Conservation (phyloP, 2,113 vertebrate genomes). For the Regulus satrapa region DNA sequence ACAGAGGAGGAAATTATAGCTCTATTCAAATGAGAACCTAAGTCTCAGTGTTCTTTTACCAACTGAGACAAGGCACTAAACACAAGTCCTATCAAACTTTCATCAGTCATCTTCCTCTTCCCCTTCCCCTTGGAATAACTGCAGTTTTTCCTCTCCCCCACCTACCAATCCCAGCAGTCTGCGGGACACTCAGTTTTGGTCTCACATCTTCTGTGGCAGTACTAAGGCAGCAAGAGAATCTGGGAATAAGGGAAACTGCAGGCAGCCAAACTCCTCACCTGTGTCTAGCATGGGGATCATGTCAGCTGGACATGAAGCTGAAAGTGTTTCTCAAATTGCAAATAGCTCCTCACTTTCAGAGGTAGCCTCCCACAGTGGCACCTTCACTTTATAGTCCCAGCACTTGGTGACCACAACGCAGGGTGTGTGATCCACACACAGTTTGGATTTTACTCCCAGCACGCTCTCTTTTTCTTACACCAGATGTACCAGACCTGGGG, state of each 20-base stretch:
- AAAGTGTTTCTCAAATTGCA: background rate
- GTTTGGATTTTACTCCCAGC: background rate
- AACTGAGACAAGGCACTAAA: background rate
- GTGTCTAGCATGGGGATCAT: background rate
- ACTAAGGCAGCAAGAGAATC: background rate
- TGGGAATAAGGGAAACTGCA: background rate
- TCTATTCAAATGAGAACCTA: background rate
- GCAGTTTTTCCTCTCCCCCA: background rate
- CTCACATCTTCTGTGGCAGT: background rate
- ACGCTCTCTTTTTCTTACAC: background rate
- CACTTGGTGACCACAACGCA: fast-evolving
- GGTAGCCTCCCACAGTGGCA: background rate
- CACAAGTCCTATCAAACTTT: background rate
- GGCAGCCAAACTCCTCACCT: background rate
- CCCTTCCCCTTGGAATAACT: background rate
- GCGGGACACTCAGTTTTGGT: background rate
- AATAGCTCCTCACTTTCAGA: background rate
- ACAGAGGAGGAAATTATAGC: background rate
- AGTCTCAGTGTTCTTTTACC: background rate
- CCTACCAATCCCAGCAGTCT: background rate
- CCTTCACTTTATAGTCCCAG: background rate
- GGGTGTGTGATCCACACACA: background rate
- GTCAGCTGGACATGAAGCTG: fast-evolving
- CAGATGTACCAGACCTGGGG: background rate
- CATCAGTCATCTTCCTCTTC: background rate